Conservation (phyloP, 2,797 vertebrate genomes). For the Tapirus indicus region DNA sequence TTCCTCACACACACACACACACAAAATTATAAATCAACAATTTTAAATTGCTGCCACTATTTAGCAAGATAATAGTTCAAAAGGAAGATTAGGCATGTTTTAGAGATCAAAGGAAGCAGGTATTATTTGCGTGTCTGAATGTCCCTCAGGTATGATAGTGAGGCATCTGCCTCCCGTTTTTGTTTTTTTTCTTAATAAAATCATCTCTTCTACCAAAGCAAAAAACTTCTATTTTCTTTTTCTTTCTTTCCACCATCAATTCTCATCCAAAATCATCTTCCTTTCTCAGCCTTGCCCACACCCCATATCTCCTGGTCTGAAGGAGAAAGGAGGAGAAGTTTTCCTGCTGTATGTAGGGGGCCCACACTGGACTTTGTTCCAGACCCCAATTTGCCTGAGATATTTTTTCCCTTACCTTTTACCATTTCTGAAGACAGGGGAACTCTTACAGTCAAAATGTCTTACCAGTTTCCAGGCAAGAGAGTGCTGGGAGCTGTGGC, state of each 20-base stretch:
- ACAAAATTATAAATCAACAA: not conserved
- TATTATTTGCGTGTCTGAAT: not conserved
- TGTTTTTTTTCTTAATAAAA: not conserved
- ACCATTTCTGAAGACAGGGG: not conserved
- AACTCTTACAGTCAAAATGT: slow-evolving; percentile 27
- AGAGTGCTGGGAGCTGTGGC: not conserved
- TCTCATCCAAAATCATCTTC: slow-evolving; percentile 17
- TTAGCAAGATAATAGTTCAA: not conserved
- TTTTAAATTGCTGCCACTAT: slow-evolving; percentile 9
- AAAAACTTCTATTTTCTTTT: not conserved
- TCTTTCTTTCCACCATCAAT: not conserved
- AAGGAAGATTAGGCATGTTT: not conserved
- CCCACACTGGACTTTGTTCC: not conserved
- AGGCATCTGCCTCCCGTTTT: not conserved
- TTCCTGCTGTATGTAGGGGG: not conserved
- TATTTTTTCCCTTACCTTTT: not conserved
- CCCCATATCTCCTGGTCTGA: not conserved
- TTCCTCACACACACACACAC: too few species aligned
- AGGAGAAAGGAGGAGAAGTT: not conserved
- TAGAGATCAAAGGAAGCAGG: slow-evolving; percentile 12
- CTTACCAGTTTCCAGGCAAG: not conserved
- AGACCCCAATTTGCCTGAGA: not conserved
- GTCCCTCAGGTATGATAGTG: not conserved
- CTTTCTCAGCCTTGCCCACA: not conserved
- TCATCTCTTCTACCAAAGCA: not conserved